Percentiles rank a stretch among this genome's conserved stretches.
Conservation (phyloP, 2,113 vertebrate genomes). For the Labeo rohita region DNA sequence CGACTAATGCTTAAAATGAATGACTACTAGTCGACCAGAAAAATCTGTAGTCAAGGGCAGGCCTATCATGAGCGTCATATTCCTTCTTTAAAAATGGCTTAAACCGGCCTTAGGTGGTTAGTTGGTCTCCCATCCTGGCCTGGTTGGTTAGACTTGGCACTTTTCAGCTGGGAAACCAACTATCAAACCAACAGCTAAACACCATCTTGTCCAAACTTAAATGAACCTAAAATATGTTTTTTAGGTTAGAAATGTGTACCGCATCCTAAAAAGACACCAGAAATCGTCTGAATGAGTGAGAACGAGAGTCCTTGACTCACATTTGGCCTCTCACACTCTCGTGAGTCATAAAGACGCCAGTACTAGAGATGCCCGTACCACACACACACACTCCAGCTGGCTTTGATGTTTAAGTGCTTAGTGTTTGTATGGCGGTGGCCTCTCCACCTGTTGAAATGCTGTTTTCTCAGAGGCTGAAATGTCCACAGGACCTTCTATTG, state of each 20-base stretch:
- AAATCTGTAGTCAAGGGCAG: no score
- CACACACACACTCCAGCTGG: constrained; percentile 18
- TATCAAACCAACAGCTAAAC: not conserved
- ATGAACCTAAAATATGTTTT: not conserved
- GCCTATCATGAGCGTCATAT: not conserved
- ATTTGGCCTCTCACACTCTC: not conserved
- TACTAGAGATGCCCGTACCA: not conserved
- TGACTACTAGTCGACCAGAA: no score
- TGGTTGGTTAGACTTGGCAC: not conserved
- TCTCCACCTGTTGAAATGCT: constrained; percentile 39
- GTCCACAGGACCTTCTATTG: constrained; percentile 6
- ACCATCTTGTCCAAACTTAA: not conserved
- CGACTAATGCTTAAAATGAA: no score
- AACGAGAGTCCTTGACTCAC: not conserved
- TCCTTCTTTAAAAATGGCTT: not conserved
- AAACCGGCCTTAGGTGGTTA: not conserved
- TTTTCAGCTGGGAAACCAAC: not conserved
- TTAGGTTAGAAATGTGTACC: not conserved
- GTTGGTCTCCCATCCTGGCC: not conserved
- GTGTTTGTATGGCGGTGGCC: not conserved
- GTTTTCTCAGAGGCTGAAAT: constrained; percentile 27
- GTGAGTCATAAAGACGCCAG: constrained; percentile 7
- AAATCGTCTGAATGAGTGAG: not conserved
- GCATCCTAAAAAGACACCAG: not conserved
- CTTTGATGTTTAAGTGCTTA: constrained; percentile 21